Evolutionary conservation across 2,888 invertebrate species (phyloP).

Genomic region (Chymomyza procnemis): DNA sequence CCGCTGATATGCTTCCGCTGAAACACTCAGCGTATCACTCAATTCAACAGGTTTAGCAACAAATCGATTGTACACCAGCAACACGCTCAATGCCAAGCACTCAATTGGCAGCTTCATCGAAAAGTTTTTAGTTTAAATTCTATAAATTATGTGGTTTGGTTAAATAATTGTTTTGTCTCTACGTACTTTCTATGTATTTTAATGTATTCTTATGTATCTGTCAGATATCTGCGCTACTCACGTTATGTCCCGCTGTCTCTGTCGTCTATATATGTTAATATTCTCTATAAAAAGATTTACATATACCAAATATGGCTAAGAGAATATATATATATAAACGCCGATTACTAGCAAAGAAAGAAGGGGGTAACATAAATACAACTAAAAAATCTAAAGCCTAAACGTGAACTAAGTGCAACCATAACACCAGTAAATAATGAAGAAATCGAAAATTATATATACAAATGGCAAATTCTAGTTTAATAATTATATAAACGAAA

Average conservation of each 20-base stretch:
- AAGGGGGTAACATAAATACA: slow-evolving; percentile 48
- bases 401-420: slow-evolving; percentile 18
- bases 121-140: neutral
- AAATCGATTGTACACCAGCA: too few species aligned
- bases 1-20: neutral
- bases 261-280: neutral
- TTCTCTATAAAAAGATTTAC: neutral
- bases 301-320: neutral
- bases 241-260: neutral
- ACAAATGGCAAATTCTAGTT: slow-evolving; percentile 63
- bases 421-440: slow-evolving; percentile 26
- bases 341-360: slow-evolving; percentile 17
- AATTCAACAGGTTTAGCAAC: neutral
- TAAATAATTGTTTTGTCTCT: neutral
- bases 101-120: neutral
- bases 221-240: neutral
- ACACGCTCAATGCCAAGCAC: neutral
- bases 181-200: neutral
- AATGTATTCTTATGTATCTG: neutral
- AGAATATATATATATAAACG: neutral
- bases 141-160: neutral
- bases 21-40: neutral
- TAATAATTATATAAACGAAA: slow-evolving; percentile 71
- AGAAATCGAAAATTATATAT: slow-evolving; percentile 11
- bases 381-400: neutral